Evolutionary conservation across 2,113 vertebrate species (phyloP).

Genomic region (Cinclus mexicanus): DNA sequence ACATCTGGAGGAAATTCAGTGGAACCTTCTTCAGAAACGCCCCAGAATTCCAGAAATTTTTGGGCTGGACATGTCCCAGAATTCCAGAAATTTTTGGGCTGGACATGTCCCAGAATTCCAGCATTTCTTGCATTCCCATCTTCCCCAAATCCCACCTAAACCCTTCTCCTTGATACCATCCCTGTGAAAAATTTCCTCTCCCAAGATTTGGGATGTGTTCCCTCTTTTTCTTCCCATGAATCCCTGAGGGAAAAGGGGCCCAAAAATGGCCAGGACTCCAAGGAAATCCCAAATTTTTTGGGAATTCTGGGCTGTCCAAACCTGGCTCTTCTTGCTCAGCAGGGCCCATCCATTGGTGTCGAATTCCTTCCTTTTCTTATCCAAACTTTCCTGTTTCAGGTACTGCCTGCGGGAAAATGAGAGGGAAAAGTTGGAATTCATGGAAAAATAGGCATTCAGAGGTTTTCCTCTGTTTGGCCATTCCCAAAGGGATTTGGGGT

Average conservation of each 20-base stretch:
- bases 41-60: no score
- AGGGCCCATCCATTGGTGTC: neutral
- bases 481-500: neutral
- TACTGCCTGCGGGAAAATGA: neutral
- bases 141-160: neutral
- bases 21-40: neutral
- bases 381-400: neutral
- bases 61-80: neutral
- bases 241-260: neutral
- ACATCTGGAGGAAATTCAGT: accelerated
- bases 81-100: neutral
- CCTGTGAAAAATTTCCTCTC: neutral
- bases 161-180: neutral
- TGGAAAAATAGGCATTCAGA: neutral
- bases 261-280: neutral
- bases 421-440: neutral
- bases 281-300: neutral
- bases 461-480: neutral
- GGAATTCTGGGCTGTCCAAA: neutral
- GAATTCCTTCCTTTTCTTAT: neutral
- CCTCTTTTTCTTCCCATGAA: neutral
- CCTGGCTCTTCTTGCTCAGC: neutral
- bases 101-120: no score
- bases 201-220: neutral
- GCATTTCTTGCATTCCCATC: no score